Base-by-base conservation (phyloP, 2,113 vertebrate species). In the Phalacrocorax pelagicus region DNA sequence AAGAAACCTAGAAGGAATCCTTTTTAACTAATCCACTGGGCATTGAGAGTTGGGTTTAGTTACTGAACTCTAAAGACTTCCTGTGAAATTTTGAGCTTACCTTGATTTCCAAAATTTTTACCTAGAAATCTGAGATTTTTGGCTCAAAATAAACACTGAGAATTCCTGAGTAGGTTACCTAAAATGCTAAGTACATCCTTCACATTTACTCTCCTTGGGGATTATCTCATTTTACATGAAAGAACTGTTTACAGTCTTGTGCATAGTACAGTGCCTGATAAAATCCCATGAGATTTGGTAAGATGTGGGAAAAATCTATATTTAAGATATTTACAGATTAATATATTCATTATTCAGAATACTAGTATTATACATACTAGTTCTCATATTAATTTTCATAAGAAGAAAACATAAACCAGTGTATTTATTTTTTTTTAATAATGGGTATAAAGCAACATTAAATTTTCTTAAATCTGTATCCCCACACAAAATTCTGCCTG, bases 251-350 rank as follows among this genome's bases (percentile, higher is more conserved):
- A 52, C 8, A 61, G 2, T 61, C 47, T 46, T n/a, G 22, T 17
- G 4, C 9, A 47, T 3, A 47, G 13, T 42, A 44, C 1, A 67
- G 9, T 1, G 3, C n/a, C 12, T 59, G 32, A 27, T 30, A 57
- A 61, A 23, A 65, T 29, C 24, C 18, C 12, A 15, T 22, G 16
- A 78, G 21, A 69, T 32, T 34, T 57, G 4, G 24, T 18, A 52
- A n/a, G 1, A n/a, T 12, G 3, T 2, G 34, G 21, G 14, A 10
- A 38, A n/a, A 20, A 59, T 5, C 20, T 55, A 30, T 42, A 18
- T 36, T 66, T 26, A 75, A 55, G 9, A 30, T 70, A 77, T 42
- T 61, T 74, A 40, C 10, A 70, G 5, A 47, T 23, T 14, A 52
- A 63, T 65, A 10, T 27, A 11, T 38, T 55, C 69, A 19, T 81